Evolutionary conservation across 2,113 vertebrate species (phyloP).

Genomic region (Phylloscopus trochilus): DNA sequence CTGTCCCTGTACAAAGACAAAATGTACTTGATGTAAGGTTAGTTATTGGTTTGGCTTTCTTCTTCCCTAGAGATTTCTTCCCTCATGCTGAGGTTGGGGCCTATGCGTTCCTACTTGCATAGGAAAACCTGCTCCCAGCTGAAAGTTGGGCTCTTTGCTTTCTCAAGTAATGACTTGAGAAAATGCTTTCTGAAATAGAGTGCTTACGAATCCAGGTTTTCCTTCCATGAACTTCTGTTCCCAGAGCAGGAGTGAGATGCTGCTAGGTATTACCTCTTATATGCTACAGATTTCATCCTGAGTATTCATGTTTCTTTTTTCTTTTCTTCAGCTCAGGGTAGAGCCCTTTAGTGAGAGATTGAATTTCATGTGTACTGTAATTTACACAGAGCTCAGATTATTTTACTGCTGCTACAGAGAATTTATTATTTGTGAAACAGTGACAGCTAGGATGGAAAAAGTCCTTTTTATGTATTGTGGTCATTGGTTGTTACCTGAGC

Average conservation of each 20-base stretch:
- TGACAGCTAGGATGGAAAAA: neutral
- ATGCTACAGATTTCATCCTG: neutral
- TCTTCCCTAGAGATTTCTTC: neutral
- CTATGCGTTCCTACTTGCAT: neutral
- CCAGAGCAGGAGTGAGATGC: neutral
- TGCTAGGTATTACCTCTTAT: neutral
- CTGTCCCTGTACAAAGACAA: neutral
- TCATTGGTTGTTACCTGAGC: neutral
- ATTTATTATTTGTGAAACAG: neutral
- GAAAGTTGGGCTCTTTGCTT: neutral
- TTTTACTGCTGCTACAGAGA: neutral
- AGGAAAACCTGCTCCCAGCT: neutral
- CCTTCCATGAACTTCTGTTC: neutral
- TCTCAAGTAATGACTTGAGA: neutral
- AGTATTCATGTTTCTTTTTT: neutral
- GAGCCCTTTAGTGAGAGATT: neutral
- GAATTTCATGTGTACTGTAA: neutral
- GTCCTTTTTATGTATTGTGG: neutral
- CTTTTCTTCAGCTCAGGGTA: neutral
- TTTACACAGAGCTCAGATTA: neutral
- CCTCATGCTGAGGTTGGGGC: accelerated
- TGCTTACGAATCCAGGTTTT: neutral
- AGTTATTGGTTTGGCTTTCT: neutral
- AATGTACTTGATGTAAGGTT: neutral
- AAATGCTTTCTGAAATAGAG: neutral